Conservation (phyloP, 1,140 invertebrate genomes). For the Drosophila leontia region DNA sequence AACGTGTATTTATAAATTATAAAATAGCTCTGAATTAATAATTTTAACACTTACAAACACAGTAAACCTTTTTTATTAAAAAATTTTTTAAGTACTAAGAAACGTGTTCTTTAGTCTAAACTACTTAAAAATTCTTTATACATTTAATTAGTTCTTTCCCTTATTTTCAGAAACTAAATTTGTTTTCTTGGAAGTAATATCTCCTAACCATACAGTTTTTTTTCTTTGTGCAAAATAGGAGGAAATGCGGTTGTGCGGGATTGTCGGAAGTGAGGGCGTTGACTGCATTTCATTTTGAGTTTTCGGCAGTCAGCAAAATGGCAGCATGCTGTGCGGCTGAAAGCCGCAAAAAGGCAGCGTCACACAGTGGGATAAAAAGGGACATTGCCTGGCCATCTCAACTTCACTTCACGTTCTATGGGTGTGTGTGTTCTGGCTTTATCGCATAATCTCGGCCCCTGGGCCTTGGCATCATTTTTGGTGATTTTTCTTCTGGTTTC, state of each 20-base stretch:
- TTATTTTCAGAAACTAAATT: no score
- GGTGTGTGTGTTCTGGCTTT: constrained; percentile 30
- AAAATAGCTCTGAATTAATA: no score
- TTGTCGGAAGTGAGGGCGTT: constrained; percentile 39
- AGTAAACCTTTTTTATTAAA: no score
- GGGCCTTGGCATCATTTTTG: constrained; percentile 45
- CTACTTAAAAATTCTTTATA: no score
- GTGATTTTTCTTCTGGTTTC: constrained; percentile 39
- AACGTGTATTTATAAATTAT: no score
- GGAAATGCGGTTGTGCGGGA: constrained; percentile 18
- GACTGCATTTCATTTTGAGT: constrained; percentile 71
- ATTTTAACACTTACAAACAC: no score
- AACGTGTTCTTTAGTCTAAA: background rate
- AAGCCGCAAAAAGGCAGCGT: constrained; percentile 24
- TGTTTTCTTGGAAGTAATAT: background rate
- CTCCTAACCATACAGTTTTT: background rate
- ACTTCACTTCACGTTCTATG: background rate
- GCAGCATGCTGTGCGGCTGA: constrained; percentile 64
- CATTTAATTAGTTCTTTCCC: background rate
- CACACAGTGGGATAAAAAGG: constrained; percentile 9
- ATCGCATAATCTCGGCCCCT: constrained; percentile 67
- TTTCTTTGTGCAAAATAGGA: background rate
- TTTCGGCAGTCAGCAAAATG: constrained; percentile 67
- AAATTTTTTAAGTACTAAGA: background rate
- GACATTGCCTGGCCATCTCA: constrained; percentile 31